phyloP scores from a whole-genome alignment of 2,888 invertebrate genomes.

The Oligia fasciuncula region DNA sequence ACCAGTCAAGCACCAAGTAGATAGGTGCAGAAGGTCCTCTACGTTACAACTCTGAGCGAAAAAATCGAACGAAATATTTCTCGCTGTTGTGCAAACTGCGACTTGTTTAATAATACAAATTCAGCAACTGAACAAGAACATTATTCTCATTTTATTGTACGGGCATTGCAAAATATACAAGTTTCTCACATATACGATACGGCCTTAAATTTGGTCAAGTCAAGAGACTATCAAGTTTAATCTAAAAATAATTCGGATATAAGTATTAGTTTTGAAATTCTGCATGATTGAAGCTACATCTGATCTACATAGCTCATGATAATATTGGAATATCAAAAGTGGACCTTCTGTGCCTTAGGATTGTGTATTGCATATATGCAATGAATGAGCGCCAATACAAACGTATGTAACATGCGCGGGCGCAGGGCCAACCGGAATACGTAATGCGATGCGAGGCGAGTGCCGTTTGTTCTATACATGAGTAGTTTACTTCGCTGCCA shows the following conservation, averaged over 20 bases:
- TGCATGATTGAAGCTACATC: not conserved
- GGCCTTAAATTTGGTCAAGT: not conserved
- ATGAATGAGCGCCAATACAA: slow-evolving; percentile 65
- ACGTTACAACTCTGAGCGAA: too few species aligned
- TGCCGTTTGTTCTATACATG: slow-evolving; percentile 64
- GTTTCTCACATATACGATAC: not conserved
- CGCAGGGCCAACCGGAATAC: slow-evolving; percentile 65
- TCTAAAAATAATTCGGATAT: not conserved
- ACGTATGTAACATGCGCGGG: slow-evolving; percentile 46
- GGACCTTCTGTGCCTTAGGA: slow-evolving; percentile 31
- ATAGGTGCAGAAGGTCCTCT: slow-evolving; percentile 16
- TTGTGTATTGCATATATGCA: slow-evolving; percentile 35
- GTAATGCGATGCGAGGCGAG: slow-evolving; percentile 60
- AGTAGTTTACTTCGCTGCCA: slow-evolving; percentile 31
- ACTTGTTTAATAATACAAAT: not conserved
- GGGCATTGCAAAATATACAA: not conserved
- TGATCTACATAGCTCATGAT: not conserved
- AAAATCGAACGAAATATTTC: too few species aligned
- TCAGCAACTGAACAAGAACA: not conserved
- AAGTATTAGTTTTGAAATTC: not conserved
- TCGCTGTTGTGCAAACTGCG: not conserved
- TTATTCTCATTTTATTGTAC: not conserved
- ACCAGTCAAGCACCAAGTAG: slow-evolving; percentile 10
- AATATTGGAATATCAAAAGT: not conserved
- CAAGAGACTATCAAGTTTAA: not conserved